phyloP scores from a whole-genome alignment of 2,888 invertebrate species.

The Aphodius sticticus region DNA sequence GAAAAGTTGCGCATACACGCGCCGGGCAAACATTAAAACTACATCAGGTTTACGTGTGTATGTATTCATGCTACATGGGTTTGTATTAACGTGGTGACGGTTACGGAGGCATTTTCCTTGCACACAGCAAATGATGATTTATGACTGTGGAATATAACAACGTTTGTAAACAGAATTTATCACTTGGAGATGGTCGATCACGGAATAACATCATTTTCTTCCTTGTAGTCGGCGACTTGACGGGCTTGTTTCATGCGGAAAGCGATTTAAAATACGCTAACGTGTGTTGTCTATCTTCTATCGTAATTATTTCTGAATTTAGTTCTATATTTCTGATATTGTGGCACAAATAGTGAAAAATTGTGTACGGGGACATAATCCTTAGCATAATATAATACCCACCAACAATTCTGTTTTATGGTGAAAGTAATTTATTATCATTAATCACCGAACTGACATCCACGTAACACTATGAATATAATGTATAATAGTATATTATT shows the following conservation, averaged over 20 bases:
- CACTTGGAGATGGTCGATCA: constrained; percentile 49
- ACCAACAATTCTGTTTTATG: no score
- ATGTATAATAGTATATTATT: no score
- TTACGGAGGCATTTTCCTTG: constrained; percentile 23
- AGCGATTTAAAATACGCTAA: no score
- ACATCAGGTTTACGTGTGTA: constrained; percentile 36
- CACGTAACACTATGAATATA: no score
- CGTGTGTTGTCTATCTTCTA: no score
- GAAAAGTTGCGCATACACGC: neutral
- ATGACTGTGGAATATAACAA: constrained; percentile 51
- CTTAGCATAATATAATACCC: no score
- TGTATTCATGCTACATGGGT: constrained; percentile 12
- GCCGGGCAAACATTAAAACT: constrained; percentile 40
- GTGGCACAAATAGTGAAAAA: no score
- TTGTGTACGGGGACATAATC: no score
- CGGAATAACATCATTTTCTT: constrained; percentile 29
- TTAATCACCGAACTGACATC: no score
- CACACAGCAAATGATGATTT: constrained; percentile 51
- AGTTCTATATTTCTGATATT: no score
- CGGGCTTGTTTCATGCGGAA: neutral
- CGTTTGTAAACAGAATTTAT: constrained; percentile 54
- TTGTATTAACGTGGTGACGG: constrained; percentile 38
- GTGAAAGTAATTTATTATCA: no score
- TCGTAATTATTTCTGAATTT: no score
- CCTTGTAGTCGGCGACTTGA: neutral